Evolutionary conservation across 92 coral and sea anemone genomes (phyloP), one percentile per base, ranked within the genome.

Genomic region (Epizoanthus illoricatus): DNA sequence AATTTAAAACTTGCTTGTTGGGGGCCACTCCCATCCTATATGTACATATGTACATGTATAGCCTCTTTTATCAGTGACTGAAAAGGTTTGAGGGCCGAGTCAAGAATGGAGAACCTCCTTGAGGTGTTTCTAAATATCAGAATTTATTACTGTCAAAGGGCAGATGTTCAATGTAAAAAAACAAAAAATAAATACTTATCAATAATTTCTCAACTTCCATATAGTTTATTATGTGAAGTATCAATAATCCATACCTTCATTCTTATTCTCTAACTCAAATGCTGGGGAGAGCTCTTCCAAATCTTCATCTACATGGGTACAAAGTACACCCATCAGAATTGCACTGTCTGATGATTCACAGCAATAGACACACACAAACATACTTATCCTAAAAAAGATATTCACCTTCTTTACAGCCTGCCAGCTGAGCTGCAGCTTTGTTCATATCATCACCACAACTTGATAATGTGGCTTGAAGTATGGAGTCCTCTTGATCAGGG

Each of bases 341-440:
- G n/a, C 65, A 59, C 33, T 28, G 33, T 28, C 65, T 59, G 18
- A 59, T 15, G 15, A 59, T 59, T 59, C 65, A 21, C 69, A 59
- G 33, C 5, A 71, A 71, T 19, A 70, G 63, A 41, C 17, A 69
- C 52, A 54, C 43, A 28, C 18, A 81, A 54, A 33, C 12, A 40
- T 54, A 8, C 28, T 24, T 43, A 56, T 28, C 33, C 33, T 19
- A 18, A 55, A 57, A 19, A 4, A 21, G 28, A 33, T 71, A 36
- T 54, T 82, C 28, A 47, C 40, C 76, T 58, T 86, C 90, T 12
- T 61, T 40, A 39, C 90, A 86, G 39, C 90, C 83, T 39, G 86
- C 90, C 73, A 86, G 76, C 39, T 81, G 45, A 42, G 87, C 83
- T 39, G 90, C 82, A 71, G 86, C 86, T 40, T 65, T 45, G 81